Conservation (phyloP, 2,797 vertebrate genomes). For the Gallinago nigripennis region DNA sequence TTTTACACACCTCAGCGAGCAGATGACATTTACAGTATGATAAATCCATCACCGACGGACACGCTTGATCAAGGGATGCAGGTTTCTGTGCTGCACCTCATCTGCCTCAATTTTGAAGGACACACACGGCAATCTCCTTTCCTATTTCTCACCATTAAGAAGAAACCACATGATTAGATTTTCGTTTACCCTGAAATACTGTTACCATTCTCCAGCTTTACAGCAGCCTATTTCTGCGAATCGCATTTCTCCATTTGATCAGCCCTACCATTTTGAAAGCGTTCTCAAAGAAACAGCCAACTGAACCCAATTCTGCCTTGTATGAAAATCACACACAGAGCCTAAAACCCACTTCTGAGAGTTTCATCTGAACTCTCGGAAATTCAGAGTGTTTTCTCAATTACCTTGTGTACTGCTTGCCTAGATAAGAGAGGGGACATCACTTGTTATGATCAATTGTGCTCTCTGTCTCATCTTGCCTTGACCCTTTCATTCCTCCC, state of each 20-base stretch:
- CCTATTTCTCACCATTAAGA: not conserved
- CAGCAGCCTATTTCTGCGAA: not conserved
- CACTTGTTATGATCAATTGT: not conserved
- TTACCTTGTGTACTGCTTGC: not conserved
- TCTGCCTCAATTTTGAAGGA: not conserved
- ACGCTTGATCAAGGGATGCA: not conserved
- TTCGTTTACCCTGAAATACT: constrained; percentile 15
- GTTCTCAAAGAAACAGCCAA: not conserved
- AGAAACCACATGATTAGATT: not conserved
- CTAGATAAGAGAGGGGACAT: not conserved
- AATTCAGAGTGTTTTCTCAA: not conserved
- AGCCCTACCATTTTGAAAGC: not conserved
- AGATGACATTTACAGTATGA: not conserved
- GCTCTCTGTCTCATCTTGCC: not conserved
- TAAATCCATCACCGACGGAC: not conserved
- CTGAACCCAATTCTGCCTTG: not conserved
- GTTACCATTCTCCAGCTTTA: not conserved
- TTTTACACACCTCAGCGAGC: not conserved
- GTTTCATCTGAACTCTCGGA: not conserved
- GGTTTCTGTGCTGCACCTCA: not conserved
- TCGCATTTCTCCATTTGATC: not conserved
- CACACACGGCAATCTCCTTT: not conserved
- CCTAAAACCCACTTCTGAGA: not conserved
- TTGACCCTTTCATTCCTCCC: not conserved
- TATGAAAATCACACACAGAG: not conserved